Conservation (phyloP, 1,140 invertebrate genomes). For the Papilio dardanus region DNA sequence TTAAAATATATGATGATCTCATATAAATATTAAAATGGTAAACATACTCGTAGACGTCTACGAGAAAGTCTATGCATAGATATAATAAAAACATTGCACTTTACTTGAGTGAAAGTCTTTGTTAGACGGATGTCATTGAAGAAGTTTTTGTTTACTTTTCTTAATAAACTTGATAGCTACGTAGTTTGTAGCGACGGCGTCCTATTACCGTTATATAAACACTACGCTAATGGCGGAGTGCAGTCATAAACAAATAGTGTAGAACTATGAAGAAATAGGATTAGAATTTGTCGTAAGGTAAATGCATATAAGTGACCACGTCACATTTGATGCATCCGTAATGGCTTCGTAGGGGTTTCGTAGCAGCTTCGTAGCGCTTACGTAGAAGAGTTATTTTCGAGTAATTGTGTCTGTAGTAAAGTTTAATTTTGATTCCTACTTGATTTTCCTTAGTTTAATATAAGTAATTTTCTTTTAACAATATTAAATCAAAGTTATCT, state of each 20-base stretch:
- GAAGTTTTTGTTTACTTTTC: slow-evolving; percentile 18
- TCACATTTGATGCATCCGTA: too few species aligned
- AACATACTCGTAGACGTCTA: not conserved
- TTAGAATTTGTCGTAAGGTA: too few species aligned
- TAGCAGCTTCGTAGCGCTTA: not conserved
- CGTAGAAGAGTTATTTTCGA: not conserved
- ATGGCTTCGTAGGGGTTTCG: not conserved
- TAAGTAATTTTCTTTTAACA: not conserved
- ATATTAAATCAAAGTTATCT: too few species aligned
- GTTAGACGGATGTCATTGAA: slow-evolving; percentile 9
- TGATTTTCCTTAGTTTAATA: not conserved
- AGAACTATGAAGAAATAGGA: too few species aligned
- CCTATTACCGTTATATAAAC: not conserved
- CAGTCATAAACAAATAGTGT: not conserved
- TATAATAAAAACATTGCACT: slow-evolving; percentile 7
- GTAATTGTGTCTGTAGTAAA: not conserved
- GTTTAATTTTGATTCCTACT: not conserved
- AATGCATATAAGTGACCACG: too few species aligned
- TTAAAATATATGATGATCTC: too few species aligned
- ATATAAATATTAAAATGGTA: not conserved
- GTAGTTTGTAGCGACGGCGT: not conserved
- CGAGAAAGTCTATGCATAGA: not conserved
- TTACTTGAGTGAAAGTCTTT: slow-evolving; percentile 11
- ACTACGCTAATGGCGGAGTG: not conserved
- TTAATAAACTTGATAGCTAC: slow-evolving; percentile 17